Evolutionary conservation across 2,113 vertebrate genomes (phyloP).

Genomic region (Dromaius novaehollandiae): DNA sequence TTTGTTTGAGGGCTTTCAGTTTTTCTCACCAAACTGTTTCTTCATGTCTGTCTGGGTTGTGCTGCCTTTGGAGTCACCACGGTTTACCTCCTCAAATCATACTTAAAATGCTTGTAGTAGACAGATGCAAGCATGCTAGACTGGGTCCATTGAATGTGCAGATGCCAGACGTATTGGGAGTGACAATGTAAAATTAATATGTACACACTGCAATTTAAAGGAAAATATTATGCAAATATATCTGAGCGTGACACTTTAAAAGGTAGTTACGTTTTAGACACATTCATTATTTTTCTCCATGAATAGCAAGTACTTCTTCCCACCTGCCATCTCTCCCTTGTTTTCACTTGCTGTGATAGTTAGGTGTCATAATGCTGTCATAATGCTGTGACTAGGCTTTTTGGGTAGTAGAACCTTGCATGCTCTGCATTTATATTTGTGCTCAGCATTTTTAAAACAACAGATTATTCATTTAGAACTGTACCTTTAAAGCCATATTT

Average conservation of each 20-base stretch:
- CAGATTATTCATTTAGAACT: background rate
- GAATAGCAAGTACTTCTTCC: constrained; percentile 50
- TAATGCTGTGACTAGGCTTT: constrained; percentile 55
- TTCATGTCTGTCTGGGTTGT: background rate
- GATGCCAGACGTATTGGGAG: background rate
- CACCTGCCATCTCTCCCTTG: constrained; percentile 34
- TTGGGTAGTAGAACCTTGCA: background rate
- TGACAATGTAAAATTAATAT: constrained; percentile 23
- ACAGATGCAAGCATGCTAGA: background rate
- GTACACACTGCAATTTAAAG: constrained; percentile 32
- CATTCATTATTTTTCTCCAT: constrained; percentile 57
- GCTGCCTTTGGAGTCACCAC: background rate
- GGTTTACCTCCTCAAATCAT: background rate
- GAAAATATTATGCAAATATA: constrained; percentile 59
- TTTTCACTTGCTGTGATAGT: constrained; percentile 49
- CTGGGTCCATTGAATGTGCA: background rate
- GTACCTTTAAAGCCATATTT: background rate
- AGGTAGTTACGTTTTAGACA: constrained; percentile 46
- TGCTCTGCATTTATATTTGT: constrained; percentile 7
- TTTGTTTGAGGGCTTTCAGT: background rate
- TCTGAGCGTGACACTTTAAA: constrained; percentile 10
- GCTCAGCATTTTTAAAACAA: background rate
- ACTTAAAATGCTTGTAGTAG: background rate
- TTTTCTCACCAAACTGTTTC: background rate
- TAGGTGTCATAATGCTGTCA: constrained; percentile 60